Evolutionary conservation across 2,113 vertebrate species (phyloP).

Genomic region (Corapipo altera): DNA sequence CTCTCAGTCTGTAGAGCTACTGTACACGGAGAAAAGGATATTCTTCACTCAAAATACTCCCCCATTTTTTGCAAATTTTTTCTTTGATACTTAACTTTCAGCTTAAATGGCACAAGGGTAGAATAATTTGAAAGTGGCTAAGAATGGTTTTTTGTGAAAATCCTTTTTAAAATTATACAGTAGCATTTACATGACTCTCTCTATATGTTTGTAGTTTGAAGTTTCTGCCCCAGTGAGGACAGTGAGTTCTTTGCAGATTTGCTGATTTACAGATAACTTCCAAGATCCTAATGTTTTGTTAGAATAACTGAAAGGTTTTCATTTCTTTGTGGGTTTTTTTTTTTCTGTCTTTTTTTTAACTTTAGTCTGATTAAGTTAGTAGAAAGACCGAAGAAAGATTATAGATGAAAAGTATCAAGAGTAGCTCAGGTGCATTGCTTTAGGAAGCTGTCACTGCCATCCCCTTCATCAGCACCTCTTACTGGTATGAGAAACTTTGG

Average conservation of each 20-base stretch:
- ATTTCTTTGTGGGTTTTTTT: background rate
- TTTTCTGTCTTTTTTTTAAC: background rate
- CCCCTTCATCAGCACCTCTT: background rate
- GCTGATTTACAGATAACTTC: background rate
- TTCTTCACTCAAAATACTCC: background rate
- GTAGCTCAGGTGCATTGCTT: background rate
- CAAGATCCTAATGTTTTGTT: background rate
- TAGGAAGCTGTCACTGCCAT: background rate
- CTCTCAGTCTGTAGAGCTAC: background rate
- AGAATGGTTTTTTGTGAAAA: background rate
- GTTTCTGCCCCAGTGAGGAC: background rate
- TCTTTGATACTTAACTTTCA: background rate
- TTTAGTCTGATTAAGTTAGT: background rate
- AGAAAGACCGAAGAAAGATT: background rate
- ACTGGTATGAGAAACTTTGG: background rate
- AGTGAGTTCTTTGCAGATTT: background rate
- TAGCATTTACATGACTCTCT: background rate
- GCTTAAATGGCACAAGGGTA: background rate
- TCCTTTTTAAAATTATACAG: background rate
- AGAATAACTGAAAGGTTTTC: background rate
- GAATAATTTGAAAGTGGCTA: conserved; percentile 10
- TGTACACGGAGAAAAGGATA: background rate
- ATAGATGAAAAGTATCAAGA: background rate
- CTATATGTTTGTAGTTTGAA: background rate
- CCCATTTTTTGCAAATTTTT: background rate